A percentile compares a stretch with the other conserved stretches of the same genome.
Conservation (phyloP, 2,797 vertebrate species). For the Microctenopoma stevenorrisi region DNA sequence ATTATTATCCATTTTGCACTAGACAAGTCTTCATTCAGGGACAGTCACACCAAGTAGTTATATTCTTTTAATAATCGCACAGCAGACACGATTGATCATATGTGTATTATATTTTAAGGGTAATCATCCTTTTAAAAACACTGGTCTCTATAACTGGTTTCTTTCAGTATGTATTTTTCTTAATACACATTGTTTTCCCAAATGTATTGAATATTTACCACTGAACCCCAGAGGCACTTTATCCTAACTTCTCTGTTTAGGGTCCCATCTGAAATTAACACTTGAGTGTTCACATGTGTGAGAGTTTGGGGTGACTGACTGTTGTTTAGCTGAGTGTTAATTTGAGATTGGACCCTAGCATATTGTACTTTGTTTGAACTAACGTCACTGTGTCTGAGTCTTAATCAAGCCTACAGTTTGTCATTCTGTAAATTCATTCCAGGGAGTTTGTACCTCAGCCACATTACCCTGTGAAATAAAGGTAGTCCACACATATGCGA, state of each 20-base stretch:
- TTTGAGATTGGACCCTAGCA: conserved; percentile 39
- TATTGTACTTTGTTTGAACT: conserved; percentile 14
- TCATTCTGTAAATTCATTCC: conserved; percentile 24
- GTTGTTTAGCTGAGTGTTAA: conserved; percentile 19
- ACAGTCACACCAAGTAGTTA: conserved; percentile 55
- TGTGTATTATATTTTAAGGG: conserved; percentile 1
- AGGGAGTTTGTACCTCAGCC: conserved; percentile 8
- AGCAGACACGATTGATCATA: not conserved
- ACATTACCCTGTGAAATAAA: conserved; percentile 8
- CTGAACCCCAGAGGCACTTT: conserved; percentile 24
- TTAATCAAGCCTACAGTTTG: conserved; percentile 8
- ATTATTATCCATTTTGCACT: conserved; percentile 62
- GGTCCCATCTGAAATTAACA: conserved; percentile 36
- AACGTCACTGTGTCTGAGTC: conserved; percentile 33
- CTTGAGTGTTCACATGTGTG: conserved; percentile 13
- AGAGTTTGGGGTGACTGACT: conserved; percentile 7
- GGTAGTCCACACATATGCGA: not conserved
- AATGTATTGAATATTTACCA: conserved; percentile 12
- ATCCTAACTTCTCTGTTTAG: conserved; percentile 22
- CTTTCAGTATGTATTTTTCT: conserved; percentile 25
- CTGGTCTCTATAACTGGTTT: conserved; percentile 20
- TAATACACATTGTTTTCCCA: conserved; percentile 26
- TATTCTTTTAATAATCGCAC: conserved; percentile 24
- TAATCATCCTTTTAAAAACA: conserved; percentile 9
- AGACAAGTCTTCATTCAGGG: conserved; percentile 69